Percentiles rank a stretch among this genome's conserved stretches.
Evolutionary conservation across 2,797 vertebrate genomes (phyloP).

Genomic region (Psittacula derbiana): DNA sequence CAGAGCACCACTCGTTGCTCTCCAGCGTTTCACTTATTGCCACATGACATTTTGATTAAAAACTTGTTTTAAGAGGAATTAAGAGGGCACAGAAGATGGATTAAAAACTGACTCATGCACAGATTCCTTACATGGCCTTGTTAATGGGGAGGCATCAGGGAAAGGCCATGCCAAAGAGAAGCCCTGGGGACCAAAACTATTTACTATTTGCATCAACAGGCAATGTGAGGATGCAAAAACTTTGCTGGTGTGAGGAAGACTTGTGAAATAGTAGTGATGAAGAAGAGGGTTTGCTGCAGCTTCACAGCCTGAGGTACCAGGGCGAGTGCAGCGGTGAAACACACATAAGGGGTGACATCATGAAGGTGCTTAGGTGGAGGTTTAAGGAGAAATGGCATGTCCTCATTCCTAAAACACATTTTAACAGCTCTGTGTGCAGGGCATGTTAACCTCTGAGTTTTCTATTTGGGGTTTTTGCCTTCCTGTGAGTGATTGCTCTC

Average conservation of each 20-base stretch:
- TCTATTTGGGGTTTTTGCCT: neutral
- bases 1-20: neutral
- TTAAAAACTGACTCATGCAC: neutral
- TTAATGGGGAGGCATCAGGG: neutral
- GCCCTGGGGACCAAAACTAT: neutral
- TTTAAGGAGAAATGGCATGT: neutral
- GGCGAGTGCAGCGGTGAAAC: neutral
- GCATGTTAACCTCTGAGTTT: neutral
- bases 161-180: neutral
- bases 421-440: neutral
- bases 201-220: neutral
- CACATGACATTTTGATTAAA: constrained; percentile 42
- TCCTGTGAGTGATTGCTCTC: neutral
- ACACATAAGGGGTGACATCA: neutral
- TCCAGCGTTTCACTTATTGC: neutral
- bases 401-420: neutral
- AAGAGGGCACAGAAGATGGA: constrained; percentile 14
- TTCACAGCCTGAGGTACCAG: neutral
- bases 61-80: constrained; percentile 33
- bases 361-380: neutral
- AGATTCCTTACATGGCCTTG: neutral
- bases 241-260: neutral
- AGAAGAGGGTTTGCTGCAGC: neutral
- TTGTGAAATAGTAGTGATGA: neutral
- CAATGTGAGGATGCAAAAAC: neutral